phyloP scores from a whole-genome alignment of 2,113 vertebrate species.

The Corvus cornix region DNA sequence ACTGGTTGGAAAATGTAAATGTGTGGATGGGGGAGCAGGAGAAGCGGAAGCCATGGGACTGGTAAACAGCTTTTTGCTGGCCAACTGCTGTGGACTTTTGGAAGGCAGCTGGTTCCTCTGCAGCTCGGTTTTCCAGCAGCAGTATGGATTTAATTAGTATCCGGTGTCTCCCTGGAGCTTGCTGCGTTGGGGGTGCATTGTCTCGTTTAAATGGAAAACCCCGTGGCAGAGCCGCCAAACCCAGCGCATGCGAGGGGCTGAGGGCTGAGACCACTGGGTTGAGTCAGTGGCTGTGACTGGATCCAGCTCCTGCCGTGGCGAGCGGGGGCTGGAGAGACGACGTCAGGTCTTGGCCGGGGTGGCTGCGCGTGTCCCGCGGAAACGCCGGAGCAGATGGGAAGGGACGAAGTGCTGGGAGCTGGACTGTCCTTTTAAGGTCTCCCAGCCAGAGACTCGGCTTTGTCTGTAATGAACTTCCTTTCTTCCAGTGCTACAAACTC shows the following conservation, averaged over 20 bases:
- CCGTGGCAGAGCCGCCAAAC: not conserved
- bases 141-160: not conserved
- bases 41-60: fast-evolving
- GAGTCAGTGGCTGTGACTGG: not conserved
- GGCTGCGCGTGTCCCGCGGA: fast-evolving
- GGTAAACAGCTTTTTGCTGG: not conserved
- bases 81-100: not conserved
- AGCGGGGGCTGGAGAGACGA: not conserved
- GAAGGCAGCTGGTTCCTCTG: not conserved
- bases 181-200: not conserved
- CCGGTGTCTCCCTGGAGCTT: not conserved
- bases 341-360: not conserved
- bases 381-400: not conserved
- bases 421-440: not conserved
- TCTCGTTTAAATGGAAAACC: not conserved
- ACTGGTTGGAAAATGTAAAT: not conserved
- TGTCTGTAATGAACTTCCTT: not conserved
- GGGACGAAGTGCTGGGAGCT: not conserved
- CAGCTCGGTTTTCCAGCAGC: not conserved
- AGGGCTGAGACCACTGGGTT: not conserved
- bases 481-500: not conserved
- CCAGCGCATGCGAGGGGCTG: fast-evolving
- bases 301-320: fast-evolving
- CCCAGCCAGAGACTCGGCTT: not conserved
- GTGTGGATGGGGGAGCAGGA: not conserved